Conservation (phyloP, 2,113 vertebrate species). For the Hylia prasina region DNA sequence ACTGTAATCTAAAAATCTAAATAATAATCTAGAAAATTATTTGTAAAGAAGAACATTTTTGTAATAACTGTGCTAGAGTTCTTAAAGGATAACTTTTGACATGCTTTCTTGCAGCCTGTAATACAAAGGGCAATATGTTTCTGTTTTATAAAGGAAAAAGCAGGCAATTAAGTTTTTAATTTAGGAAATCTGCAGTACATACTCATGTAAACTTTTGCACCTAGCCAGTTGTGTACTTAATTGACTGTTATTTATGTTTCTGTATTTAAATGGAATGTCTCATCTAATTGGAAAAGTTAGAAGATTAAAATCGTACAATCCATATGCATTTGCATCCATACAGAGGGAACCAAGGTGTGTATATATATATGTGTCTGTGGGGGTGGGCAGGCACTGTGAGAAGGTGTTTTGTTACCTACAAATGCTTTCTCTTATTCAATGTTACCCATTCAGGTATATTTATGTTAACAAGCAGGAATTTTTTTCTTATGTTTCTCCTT, state of each 20-base stretch:
- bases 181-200: slow-evolving; percentile 12
- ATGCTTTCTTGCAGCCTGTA: slow-evolving; percentile 25
- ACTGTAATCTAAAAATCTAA: background rate
- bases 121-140: slow-evolving; percentile 9
- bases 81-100: background rate
- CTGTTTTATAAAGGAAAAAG: slow-evolving; percentile 39
- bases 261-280: background rate
- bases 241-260: background rate
- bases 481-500: background rate
- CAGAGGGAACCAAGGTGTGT: background rate
- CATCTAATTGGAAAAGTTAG: background rate
- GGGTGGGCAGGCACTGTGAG: background rate
- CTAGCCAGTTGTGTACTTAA: background rate
- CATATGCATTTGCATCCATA: background rate
- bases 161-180: slow-evolving; percentile 21
- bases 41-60: background rate
- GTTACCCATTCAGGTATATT: background rate
- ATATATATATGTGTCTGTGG: fast-evolving
- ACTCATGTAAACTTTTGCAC: background rate
- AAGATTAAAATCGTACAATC: background rate
- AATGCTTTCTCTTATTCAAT: background rate
- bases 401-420: background rate
- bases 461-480: background rate
- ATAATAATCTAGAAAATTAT: background rate
- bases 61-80: background rate